Evolutionary conservation across 2,113 vertebrate genomes (phyloP).

Genomic region (Cisticola juncidis): DNA sequence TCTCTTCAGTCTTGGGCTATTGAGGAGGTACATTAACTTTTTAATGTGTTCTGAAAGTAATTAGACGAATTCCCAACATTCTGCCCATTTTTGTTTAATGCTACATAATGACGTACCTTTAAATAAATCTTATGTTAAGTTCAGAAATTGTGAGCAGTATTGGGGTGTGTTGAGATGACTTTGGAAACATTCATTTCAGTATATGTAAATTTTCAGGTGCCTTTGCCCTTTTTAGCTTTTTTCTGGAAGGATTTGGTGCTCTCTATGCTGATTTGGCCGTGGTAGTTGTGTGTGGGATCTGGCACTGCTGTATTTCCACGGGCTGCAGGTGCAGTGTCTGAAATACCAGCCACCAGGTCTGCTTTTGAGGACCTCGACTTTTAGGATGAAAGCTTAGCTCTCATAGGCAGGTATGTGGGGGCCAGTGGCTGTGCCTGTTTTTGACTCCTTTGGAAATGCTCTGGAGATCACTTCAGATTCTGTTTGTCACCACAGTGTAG

Average conservation of each 20-base stretch:
- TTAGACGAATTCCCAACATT: not conserved
- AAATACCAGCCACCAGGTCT: not conserved
- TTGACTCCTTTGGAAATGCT: not conserved
- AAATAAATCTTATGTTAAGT: not conserved
- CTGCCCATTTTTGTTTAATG: not conserved
- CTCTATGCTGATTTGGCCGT: not conserved
- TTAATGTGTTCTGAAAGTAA: not conserved
- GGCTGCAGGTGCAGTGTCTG: not conserved
- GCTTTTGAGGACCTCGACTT: not conserved
- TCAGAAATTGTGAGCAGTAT: not conserved
- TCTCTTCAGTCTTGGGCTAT: not conserved
- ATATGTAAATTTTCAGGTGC: not conserved
- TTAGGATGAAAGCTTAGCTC: not conserved
- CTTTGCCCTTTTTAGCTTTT: not conserved
- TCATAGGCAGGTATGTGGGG: not conserved
- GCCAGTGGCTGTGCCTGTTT: not conserved
- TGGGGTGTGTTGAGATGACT: not conserved
- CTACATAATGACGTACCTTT: not conserved
- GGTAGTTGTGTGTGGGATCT: not conserved
- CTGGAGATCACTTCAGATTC: not conserved
- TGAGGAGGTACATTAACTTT: not conserved
- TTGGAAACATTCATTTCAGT: not conserved
- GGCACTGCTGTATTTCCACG: accelerated
- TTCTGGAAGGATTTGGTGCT: not conserved
- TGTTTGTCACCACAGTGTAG: not conserved